Evolutionary conservation across 2,888 invertebrate genomes (phyloP).

Genomic region (Andricus curvator): DNA sequence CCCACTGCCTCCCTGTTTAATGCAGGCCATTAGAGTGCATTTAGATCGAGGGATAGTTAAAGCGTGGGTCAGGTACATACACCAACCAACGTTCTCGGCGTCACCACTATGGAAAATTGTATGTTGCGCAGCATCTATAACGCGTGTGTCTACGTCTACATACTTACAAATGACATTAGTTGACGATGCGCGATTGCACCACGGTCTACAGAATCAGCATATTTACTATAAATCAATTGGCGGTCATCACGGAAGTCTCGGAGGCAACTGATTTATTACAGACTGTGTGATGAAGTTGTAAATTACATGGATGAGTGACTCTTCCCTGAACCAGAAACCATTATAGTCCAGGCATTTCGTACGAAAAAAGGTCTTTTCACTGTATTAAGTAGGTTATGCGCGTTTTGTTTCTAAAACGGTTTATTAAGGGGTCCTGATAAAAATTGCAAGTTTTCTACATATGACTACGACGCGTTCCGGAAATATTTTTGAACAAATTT

Average conservation of each 20-base stretch:
- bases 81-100: conserved; percentile 55
- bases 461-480: too few species aligned
- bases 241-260: conserved; percentile 17
- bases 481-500: too few species aligned
- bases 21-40: conserved; percentile 79
- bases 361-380: too few species aligned
- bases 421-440: too few species aligned
- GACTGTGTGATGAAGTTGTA: conserved; percentile 23
- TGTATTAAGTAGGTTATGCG: too few species aligned
- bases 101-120: conserved; percentile 69
- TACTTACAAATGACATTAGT: conserved; percentile 70
- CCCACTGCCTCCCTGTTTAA: conserved; percentile 72
- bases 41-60: conserved; percentile 78
- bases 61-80: conserved; percentile 70
- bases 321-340: background rate
- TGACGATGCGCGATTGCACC: conserved; percentile 55
- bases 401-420: too few species aligned
- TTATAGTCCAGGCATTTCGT: background rate
- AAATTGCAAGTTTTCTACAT: too few species aligned
- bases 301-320: conserved; percentile 11
- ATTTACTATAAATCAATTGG: conserved; percentile 37
- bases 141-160: conserved; percentile 59
- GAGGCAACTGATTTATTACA: conserved; percentile 19
- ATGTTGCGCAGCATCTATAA: conserved; percentile 63
- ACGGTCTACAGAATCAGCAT: conserved; percentile 37